Base-by-base conservation (phyloP, 2,888 invertebrate species). In the Nymphalis c-album region DNA sequence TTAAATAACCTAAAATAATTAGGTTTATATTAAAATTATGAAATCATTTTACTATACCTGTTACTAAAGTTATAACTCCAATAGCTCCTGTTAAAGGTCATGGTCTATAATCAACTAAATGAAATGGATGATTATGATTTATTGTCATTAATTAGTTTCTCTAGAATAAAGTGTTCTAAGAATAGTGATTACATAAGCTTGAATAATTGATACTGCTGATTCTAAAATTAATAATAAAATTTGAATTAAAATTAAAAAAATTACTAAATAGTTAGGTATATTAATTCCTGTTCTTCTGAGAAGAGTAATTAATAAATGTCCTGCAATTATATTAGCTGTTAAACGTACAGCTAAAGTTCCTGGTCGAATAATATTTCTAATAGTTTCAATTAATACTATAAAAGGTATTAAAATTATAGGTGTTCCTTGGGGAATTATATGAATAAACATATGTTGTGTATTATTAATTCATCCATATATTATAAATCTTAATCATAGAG, bases 261-360 rank as follows among this genome's bases (percentile, higher is more conserved):
- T 65, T 75, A 88, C 75, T 73, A 87, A 76, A 72, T 74, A 83
- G 65, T 71, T 74, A 5, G 77, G 62, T 74, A 85, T 74, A 69
- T 53, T 79, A 58, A 75, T 73, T 7, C 86, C 84, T n/a, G 83
- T 90, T 55, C 79, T 77, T 74, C 93, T 93, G 79, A 95, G 77
- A 76, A 95, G 75, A 1, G 94, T 94, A 92, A 95, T 84, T 80
- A 95, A 75, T 85, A 96, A 80, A 83, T 96, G 95, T 0, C 95
- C 95, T 22, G 95, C 95, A 92, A 95, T 95, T 94, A 96, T 95
- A 91, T 96, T 96, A n/a, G 95, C 95, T 7, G 94, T 93, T 90
- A 96, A 80, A 73, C 95, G 95, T 68, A 96, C 93, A 0, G 94
- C 94, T 90, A 96, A 85, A 4, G 95, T 95, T 83, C 93, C 88